Evolutionary conservation across 1,140 invertebrate species (phyloP), one percentile per base, ranked within the genome.

Genomic region (Stegodyphus dumicola): DNA sequence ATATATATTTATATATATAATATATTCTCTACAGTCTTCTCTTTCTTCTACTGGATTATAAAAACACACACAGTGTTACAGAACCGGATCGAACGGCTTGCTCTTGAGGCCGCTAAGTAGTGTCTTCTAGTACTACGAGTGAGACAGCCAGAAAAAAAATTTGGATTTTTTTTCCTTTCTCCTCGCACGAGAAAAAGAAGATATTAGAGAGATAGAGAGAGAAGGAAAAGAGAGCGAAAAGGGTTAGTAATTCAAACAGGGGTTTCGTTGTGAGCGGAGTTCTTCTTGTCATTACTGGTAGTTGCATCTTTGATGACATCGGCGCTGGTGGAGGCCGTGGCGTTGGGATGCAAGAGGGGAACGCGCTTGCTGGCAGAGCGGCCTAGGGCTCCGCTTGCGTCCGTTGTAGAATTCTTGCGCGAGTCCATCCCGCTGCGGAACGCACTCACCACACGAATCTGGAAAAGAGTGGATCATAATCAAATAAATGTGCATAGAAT

Each of bases 401-500:
- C 84, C 15, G 84, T 66, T 53, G 88, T 85, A 56, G 88, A 95
- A 92, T 98, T 97, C 91, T 95, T 96, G 90, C 96, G 95, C 92
- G 95, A 93, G 93, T 99, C 97, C 93, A 98, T 94, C 91, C 96
- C 97, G 94, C 98, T 97, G 92, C 97, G 96, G 94, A 99, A 99
- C 93, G 97, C 97, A 93, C 98, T 98, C 93, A 98, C 97, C 94
- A 98, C 97, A 93, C 97, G 96, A 92, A 99, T 98, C 97, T 98
- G 95, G 90, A 95, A 94, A 5, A 53, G 48, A 15, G 65, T 48
- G 49, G 51, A 9, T 33, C 54, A 49, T 0, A 53, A 60, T 33
- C 33, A 33, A 33, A 33, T 33, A 33, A 33, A 33, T 33, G 33
- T 33, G 33, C 33, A 3, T 33, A 1, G 33, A 33, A 33, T 33